These are phyloP conservation scores for Pantherophis guttatus DNA, from an alignment of 2,113 vertebrate species.

Conservation along the genomic window DNA sequence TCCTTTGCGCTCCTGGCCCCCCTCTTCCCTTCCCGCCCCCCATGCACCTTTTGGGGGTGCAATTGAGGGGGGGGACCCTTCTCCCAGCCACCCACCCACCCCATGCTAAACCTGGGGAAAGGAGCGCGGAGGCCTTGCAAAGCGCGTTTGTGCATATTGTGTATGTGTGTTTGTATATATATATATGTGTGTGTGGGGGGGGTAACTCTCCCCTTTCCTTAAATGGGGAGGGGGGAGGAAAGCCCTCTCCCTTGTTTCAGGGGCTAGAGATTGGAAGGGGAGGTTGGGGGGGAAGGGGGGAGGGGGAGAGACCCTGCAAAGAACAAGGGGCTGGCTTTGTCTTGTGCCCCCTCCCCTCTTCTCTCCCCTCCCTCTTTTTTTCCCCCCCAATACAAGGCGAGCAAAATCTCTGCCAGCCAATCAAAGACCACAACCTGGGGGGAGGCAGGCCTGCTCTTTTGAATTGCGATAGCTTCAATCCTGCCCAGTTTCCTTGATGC, in stretches of 20 bases:
- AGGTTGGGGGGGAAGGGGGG: no score
- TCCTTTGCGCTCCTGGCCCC: neutral
- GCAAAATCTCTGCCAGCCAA: neutral
- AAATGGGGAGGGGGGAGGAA: no score
- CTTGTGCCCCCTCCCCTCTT: neutral
- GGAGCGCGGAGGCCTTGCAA: neutral
- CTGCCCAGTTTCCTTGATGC: neutral
- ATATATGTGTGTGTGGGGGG: neutral
- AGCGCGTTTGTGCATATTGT: no score
- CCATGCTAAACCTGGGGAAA: neutral
- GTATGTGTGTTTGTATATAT: no score
- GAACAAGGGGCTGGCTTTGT: conserved; percentile 2
- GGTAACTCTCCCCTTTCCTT: neutral
- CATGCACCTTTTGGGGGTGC: neutral
- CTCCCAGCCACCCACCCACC: no score
- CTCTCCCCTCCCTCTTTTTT: no score
- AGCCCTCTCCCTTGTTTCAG: neutral
- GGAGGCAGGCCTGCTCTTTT: neutral
- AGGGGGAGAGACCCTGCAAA: neutral
- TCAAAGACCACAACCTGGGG: neutral
- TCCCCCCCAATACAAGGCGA: no score
- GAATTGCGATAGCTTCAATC: neutral
- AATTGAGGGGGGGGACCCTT: neutral
- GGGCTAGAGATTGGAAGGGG: neutral
- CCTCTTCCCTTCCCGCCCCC: neutral